These are phyloP conservation scores for Pegoplata infirma DNA, from an alignment of 2,888 invertebrate genomes.

Conservation along the genomic window DNA sequence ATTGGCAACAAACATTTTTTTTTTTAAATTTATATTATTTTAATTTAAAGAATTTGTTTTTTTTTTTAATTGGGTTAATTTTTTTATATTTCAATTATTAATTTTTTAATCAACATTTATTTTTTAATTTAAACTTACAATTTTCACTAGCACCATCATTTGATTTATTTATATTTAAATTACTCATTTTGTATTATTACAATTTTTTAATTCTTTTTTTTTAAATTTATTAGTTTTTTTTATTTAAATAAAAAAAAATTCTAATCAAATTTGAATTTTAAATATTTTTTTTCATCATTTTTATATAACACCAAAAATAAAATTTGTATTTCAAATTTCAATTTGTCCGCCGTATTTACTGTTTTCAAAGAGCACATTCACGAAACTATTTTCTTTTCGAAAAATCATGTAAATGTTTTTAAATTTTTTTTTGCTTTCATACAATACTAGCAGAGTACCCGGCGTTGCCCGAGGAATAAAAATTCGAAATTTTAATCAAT, in stretches of 20 bases:
- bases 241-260: not conserved
- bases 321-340: not conserved
- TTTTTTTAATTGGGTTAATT: not conserved
- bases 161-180: constrained; percentile 42
- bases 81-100: not conserved
- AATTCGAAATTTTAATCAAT: no score
- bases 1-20: no score
- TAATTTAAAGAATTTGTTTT: not conserved
- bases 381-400: not conserved
- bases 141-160: constrained; percentile 54
- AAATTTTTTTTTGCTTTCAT: no score
- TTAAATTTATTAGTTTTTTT: not conserved
- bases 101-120: not conserved
- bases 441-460: no score
- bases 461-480: no score
- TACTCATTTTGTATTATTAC: constrained; percentile 34
- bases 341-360: constrained; percentile 28
- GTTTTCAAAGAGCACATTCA: constrained; percentile 32
- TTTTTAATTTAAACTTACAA: constrained; percentile 42
- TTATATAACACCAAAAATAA: not conserved
- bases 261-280: constrained; percentile 2
- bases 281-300: constrained; percentile 1
- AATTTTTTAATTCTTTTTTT: not conserved
- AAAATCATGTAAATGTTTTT: not conserved
- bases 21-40: no score